Base-by-base conservation (phyloP, 2,888 invertebrate genomes). In the Pecten maximus region DNA sequence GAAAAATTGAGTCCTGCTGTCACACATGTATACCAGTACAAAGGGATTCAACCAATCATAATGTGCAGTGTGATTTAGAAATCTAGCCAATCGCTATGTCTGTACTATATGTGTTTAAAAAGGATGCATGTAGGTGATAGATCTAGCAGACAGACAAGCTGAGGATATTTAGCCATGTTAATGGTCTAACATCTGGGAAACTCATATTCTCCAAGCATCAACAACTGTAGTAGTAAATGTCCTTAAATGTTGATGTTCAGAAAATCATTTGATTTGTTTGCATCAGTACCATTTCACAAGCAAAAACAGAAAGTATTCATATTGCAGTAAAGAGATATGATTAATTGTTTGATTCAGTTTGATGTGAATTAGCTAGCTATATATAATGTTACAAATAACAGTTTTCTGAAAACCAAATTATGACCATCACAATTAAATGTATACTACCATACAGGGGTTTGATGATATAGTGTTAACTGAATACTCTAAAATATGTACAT, bases 61-160 rank as follows among this genome's bases (percentile, higher is more conserved):
- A 4, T 60, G 48, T 48, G 2, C 19, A 48, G 1, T 60, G 60
- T 60, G 60, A 10, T 60, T n/a, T n/a, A 23, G 60, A 60, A 23
- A 16, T 6, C 60, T 60, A 0, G 23, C 60, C n/a, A 60, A 60
- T 60, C 60, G 0, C 60, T 23, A n/a, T 16, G 60, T 60, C 23
- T 60, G 60, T 60, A 60, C 60, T 60, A 23, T n/a, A 60, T n/a
- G n/a, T 60, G 60, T 60, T 16, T 60, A 0, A 2, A 23, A 23
- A 23, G n/a, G 6, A 6, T 44, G 44, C 8, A 44, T 60, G 8
- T 16, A 60, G 60, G 2, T 23, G 60, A 60, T 60, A 60, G 60
- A 60, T 60, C 23, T 60, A 60, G n/a, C 60, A 60, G 60, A 60
- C 60, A 60, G 60, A 60, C 60, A 60, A 60, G 60, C n/a, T n/a